Evolutionary conservation across 2,113 vertebrate genomes (phyloP).

Genomic region (Psephotus haematonotus): DNA sequence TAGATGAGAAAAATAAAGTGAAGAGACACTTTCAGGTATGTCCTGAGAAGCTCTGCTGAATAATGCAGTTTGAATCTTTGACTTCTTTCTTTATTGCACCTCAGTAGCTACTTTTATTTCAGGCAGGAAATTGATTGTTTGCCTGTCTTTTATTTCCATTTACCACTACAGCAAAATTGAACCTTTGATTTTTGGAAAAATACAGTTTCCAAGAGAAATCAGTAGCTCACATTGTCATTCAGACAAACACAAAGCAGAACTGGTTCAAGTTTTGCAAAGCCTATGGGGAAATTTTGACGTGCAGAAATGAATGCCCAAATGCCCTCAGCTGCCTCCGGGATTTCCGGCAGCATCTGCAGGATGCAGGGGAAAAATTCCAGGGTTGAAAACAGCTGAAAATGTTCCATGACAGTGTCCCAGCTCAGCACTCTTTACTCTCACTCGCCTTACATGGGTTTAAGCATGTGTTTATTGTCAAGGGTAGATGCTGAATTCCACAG

Average conservation of each 20-base stretch:
- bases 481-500: not conserved
- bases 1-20: slow-evolving; percentile 9
- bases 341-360: not conserved
- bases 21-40: not conserved
- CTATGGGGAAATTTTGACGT: not conserved
- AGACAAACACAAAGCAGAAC: slow-evolving; percentile 31
- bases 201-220: not conserved
- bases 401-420: not conserved
- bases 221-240: slow-evolving; percentile 7
- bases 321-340: not conserved
- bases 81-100: not conserved
- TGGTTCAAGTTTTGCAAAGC: not conserved
- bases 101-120: slow-evolving; percentile 1
- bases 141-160: slow-evolving; percentile 41
- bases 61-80: not conserved
- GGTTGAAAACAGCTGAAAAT: slow-evolving; percentile 37
- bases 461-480: slow-evolving; percentile 20
- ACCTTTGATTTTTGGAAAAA: slow-evolving; percentile 18
- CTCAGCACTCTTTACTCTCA: not conserved
- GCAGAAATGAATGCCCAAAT: slow-evolving; percentile 35
- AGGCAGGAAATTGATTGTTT: slow-evolving; percentile 40
- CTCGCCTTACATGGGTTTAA: not conserved
- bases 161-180: not conserved
- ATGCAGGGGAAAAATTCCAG: not conserved
- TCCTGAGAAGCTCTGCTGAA: not conserved